Conservation (phyloP, 2,113 vertebrate species). For the Rhea americana region DNA sequence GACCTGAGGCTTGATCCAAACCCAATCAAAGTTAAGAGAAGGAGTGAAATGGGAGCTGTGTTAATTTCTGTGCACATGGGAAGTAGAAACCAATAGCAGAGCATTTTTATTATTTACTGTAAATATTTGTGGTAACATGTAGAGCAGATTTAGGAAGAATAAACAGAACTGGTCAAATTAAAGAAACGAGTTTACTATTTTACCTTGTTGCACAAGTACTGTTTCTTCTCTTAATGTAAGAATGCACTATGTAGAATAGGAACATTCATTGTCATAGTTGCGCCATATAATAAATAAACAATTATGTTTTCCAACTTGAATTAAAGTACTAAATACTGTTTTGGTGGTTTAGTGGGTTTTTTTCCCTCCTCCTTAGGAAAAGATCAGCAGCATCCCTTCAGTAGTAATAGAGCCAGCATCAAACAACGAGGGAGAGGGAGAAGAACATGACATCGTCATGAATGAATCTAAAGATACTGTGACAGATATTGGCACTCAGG, state of each 20-base stretch:
- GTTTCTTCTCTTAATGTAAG: neutral
- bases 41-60: neutral
- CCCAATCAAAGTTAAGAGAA: neutral
- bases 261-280: neutral
- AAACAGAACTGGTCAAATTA: neutral
- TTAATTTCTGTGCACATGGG: neutral
- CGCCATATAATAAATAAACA: neutral
- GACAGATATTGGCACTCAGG: neutral
- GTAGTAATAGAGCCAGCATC: slow-evolving; percentile 95
- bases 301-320: neutral
- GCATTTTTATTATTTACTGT: neutral
- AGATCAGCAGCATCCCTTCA: slow-evolving; percentile 86
- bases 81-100: neutral
- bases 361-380: slow-evolving; percentile 75
- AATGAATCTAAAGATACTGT: slow-evolving; percentile 24
- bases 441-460: slow-evolving; percentile 46
- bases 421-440: slow-evolving; percentile 92
- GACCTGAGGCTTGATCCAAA: neutral
- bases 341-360: neutral
- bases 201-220: neutral
- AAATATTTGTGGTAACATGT: neutral
- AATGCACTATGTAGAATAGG: neutral
- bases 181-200: neutral
- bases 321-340: neutral
- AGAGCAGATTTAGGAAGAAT: neutral